Conservation (phyloP, 2,888 invertebrate species). For the Ormia ochracea region DNA sequence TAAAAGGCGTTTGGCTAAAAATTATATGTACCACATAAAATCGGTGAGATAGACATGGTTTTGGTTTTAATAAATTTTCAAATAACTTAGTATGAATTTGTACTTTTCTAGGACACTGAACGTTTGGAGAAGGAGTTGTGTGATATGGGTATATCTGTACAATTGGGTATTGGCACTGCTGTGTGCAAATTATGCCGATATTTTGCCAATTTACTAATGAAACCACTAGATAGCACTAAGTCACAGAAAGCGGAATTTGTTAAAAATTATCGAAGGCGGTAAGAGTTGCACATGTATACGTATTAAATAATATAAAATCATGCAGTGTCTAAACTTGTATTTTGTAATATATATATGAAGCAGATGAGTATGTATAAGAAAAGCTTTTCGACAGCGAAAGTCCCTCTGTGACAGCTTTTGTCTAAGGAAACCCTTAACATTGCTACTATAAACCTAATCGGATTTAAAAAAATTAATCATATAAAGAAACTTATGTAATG, state of each 20-base stretch:
- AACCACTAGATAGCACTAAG: slow-evolving; percentile 79
- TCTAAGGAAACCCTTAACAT: no score
- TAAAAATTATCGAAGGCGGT: slow-evolving; percentile 82
- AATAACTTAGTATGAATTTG: neutral
- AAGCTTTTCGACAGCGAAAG: no score
- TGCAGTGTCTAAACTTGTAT: no score
- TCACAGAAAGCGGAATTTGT: slow-evolving; percentile 76
- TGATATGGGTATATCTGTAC: slow-evolving; percentile 83
- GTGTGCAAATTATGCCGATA: slow-evolving; percentile 90
- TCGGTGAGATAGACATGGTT: slow-evolving; percentile 74
- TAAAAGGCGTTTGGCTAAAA: slow-evolving; percentile 84
- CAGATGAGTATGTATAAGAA: no score
- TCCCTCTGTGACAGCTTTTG: no score
- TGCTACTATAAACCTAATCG: no score
- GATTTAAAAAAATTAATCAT: no score
- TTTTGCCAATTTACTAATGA: slow-evolving; percentile 84
- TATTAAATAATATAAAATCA: neutral
- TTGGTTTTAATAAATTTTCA: neutral
- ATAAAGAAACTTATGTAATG: no score
- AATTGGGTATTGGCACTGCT: slow-evolving; percentile 82
- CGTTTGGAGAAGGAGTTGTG: slow-evolving; percentile 80
- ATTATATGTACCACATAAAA: slow-evolving; percentile 85
- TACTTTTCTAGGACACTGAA: slow-evolving; percentile 77
- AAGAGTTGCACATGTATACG: no score
- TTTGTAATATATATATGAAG: no score